Conservation (phyloP, 2,113 vertebrate genomes). For the Calidris pygmaea region DNA sequence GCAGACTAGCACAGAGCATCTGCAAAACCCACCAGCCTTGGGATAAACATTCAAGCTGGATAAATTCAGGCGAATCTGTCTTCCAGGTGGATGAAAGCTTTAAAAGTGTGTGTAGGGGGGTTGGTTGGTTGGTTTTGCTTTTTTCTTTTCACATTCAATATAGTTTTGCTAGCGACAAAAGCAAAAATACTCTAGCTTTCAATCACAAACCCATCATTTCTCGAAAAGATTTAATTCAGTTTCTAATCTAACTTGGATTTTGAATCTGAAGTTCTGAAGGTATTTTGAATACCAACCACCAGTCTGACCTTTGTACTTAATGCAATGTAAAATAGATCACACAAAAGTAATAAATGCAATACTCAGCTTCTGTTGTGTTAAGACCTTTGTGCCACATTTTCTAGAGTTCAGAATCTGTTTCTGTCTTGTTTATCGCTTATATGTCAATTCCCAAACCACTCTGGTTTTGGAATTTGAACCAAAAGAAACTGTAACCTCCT, state of each 20-base stretch:
- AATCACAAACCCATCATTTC: neutral
- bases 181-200: neutral
- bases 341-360: neutral
- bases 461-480: neutral
- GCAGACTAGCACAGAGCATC: neutral
- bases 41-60: neutral
- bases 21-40: neutral
- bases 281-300: neutral
- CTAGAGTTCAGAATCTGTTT: neutral
- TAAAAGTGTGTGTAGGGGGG: rapidly evolving
- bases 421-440: neutral
- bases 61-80: neutral
- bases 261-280: neutral
- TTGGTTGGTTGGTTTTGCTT: no score
- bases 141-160: neutral
- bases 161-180: neutral
- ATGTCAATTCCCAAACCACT: neutral
- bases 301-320: neutral
- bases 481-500: neutral
- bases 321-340: neutral
- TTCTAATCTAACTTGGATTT: neutral
- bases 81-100: neutral
- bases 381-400: neutral
- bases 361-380: neutral
- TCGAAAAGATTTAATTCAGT: neutral